A percentile compares a stretch with the other conserved stretches of the same genome.
Conservation (phyloP, 2,113 vertebrate species). For the Centrocercus urophasianus region DNA sequence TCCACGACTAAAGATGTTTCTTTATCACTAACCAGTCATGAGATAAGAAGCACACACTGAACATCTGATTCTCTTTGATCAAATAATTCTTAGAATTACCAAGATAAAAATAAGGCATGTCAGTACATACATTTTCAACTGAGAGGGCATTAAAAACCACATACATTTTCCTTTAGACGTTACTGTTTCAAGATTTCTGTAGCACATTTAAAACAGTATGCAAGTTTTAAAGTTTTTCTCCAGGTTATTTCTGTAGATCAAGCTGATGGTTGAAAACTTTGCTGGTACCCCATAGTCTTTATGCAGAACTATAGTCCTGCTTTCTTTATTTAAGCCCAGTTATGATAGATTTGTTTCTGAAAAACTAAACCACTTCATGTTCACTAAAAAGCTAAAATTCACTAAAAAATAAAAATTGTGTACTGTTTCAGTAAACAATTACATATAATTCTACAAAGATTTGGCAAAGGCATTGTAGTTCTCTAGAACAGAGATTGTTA, state of each 20-base stretch:
- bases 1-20: not conserved
- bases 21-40: not conserved
- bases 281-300: not conserved
- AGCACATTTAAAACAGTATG: not conserved
- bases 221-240: not conserved
- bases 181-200: not conserved
- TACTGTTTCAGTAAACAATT: not conserved
- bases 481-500: not conserved
- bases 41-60: not conserved
- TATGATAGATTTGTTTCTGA: not conserved
- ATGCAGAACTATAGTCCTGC: not conserved
- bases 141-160: not conserved
- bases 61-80: not conserved
- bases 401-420: too few relatives aligned
- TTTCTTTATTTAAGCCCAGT: not conserved
- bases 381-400: not conserved
- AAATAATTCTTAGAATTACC: slow-evolving; percentile 15
- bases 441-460: not conserved
- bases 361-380: not conserved
- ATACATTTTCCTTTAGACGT: not conserved
- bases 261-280: not conserved
- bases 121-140: not conserved
- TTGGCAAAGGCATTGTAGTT: not conserved
- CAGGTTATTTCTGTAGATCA: not conserved
- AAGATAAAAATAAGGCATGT: not conserved